A percentile compares a stretch with the other conserved stretches of the same genome.
Conservation (phyloP, 1,140 invertebrate species). For the Rhyacophila brunnea region DNA sequence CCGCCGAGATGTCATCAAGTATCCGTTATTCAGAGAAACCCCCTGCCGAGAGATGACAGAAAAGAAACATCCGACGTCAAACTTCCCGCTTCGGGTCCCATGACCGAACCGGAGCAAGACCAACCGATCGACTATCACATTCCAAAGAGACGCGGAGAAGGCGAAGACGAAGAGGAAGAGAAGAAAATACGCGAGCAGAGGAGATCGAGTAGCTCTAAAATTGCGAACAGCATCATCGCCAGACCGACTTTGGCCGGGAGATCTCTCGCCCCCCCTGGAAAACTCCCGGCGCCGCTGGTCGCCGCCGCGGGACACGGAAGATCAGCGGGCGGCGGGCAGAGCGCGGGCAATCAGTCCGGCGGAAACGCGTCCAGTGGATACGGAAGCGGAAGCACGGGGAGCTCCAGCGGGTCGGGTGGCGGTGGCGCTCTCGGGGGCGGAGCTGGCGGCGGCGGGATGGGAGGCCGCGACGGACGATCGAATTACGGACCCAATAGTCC, state of each 20-base stretch:
- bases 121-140: constrained; percentile 87
- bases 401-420: constrained; percentile 59
- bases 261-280: constrained; percentile 50
- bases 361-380: constrained; percentile 54
- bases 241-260: constrained; percentile 47
- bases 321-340: constrained; percentile 55
- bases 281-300: constrained; percentile 61
- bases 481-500: constrained; percentile 82
- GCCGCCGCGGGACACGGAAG: constrained; percentile 75
- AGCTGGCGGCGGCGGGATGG: constrained; percentile 69
- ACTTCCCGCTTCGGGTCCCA: constrained; percentile 49
- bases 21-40: constrained; percentile 81
- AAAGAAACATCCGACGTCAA: constrained; percentile 55
- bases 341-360: constrained; percentile 53
- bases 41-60: constrained; percentile 54
- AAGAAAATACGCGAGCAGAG: constrained; percentile 59
- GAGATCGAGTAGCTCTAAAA: constrained; percentile 58
- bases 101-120: constrained; percentile 67
- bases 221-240: constrained; percentile 56
- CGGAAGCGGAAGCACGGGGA: constrained; percentile 51
- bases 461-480: constrained; percentile 71
- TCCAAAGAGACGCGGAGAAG: constrained; percentile 70
- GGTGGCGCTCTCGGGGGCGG: constrained; percentile 61
- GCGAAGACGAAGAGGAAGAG: constrained; percentile 62
- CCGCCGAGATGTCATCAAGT: constrained; percentile 62